Evolutionary conservation across 2,113 vertebrate genomes (phyloP), one percentile per base, ranked within the genome.

Genomic region (Sardina pilchardus): DNA sequence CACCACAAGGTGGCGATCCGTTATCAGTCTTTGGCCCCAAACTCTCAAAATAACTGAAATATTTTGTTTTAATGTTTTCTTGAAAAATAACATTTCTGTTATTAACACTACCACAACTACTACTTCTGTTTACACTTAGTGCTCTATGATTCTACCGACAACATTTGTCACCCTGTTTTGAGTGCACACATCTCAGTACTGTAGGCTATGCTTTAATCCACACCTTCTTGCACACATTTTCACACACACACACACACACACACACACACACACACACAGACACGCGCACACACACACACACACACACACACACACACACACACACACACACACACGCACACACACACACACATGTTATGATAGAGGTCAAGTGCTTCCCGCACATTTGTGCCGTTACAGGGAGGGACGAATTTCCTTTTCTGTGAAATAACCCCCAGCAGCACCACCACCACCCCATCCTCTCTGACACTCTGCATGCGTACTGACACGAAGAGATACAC

Each of bases 1-100:
- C 4, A 2, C 63, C 86, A 85, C 67, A 10, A 89, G 83, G 81
- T 39, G 87, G 81, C 16, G 39, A 53, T 53, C 50, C 44, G 80
- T 48, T 17, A 71, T 86, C 45, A 82, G 45, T 14, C 36, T 39
- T 36, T 78, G 12, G 4, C 71, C 71, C 36, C 71, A 78, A 78
- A 34, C 67, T 1, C 10, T 71, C 71, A 78, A 10, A 3, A 75
- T 30, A 75, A 34, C 17, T 6, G 36, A 36, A 34, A 59, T 24
- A 59, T 59, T 59, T 24, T 21, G 17, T 56, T 56, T 56, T 50
- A 50, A 50, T 39, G 3, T 67, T 39, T 10, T 63, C 4, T 47
- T 16, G 24, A 30, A 14, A 71, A 30, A 71, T 12, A 63, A 36
- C 36, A 34, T 82, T 21, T 71, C 6, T 71, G 16, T 16, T 17